These are phyloP conservation scores for Euthynnus affinis DNA, from an alignment of 2,797 vertebrate species.

Conservation along the genomic window DNA sequence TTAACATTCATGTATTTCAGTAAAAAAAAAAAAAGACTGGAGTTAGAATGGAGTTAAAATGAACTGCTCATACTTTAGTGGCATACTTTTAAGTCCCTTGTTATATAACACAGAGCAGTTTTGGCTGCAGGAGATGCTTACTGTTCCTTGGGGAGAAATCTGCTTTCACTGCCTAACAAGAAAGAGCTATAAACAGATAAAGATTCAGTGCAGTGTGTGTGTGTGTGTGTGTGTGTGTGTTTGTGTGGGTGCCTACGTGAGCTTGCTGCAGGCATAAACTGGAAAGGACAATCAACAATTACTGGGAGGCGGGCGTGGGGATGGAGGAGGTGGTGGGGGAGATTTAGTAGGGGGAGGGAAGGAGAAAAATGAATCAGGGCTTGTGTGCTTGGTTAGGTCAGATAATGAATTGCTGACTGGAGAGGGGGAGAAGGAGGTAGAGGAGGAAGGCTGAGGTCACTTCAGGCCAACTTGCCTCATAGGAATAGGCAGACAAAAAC, in stretches of 20 bases:
- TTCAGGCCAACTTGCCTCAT: conserved; percentile 88
- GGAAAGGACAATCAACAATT: conserved; percentile 72
- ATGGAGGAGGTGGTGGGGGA: conserved; percentile 49
- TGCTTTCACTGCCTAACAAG: conserved; percentile 69
- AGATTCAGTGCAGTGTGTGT: conserved; percentile 38
- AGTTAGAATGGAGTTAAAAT: conserved; percentile 16
- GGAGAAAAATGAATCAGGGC: conserved; percentile 82
- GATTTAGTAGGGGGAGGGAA: conserved; percentile 20
- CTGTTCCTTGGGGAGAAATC: conserved; percentile 71
- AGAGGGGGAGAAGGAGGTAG: conserved; percentile 17
- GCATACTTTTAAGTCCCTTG: conserved; percentile 46
- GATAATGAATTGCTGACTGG: conserved; percentile 90
- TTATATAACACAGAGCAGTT: conserved; percentile 66
- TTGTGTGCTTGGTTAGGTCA: conserved; percentile 86
- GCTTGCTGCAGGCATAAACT: conserved; percentile 60
- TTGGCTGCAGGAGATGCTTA: conserved; percentile 68
- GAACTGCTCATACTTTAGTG: conserved; percentile 36
- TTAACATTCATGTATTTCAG: conserved; percentile 22
- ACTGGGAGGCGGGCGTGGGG: conserved; percentile 51
- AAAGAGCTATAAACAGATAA: conserved; percentile 74
- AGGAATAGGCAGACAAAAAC: conserved; percentile 73
- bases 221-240: conserved; percentile 27
- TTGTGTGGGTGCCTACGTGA: conserved; percentile 16
- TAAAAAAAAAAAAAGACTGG: neutral
- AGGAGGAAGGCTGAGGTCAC: conserved; percentile 82